phyloP scores from a whole-genome alignment of 1,140 invertebrate species.

The Drosophila santomea region DNA sequence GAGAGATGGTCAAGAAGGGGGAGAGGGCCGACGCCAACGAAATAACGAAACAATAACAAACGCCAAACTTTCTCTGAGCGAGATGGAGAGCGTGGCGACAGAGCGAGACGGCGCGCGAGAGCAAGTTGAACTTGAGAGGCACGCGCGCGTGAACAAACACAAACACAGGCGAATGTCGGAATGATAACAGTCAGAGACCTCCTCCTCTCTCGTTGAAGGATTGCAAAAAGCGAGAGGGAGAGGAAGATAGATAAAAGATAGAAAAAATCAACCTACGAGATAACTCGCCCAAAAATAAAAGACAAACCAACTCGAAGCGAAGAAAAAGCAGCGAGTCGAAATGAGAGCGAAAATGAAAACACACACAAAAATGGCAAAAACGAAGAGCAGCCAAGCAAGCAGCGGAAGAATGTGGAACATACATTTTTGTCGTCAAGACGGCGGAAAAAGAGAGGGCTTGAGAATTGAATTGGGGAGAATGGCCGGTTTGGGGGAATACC shows the following conservation, averaged over 20 bases:
- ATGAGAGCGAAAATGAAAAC: constrained; percentile 80
- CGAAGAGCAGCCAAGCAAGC: constrained; percentile 13
- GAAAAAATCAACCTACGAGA: constrained; percentile 55
- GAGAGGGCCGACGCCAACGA: constrained; percentile 62
- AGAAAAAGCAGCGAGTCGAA: constrained; percentile 54
- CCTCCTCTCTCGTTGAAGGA: constrained; percentile 24
- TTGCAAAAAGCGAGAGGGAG: constrained; percentile 36
- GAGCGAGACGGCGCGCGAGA: constrained; percentile 16
- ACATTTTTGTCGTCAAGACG: constrained; percentile 59
- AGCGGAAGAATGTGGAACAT: constrained; percentile 79
- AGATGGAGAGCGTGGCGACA: constrained; percentile 29
- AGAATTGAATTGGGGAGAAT: constrained; percentile 1
- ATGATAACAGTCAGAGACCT: constrained; percentile 64
- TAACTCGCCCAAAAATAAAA: constrained; percentile 58
- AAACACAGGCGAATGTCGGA: constrained; percentile 74
- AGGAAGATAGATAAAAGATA: constrained; percentile 48
- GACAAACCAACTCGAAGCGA: constrained; percentile 29
- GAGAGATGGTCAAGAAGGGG: constrained; percentile 2
- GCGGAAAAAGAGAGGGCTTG: constrained; percentile 5
- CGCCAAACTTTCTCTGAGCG: constrained; percentile 77
- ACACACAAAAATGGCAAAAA: constrained; percentile 62
- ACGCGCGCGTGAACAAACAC: constrained; percentile 81
- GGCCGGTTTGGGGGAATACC: constrained; percentile 77
- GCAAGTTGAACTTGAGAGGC: constrained; percentile 75
- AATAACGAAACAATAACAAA: constrained; percentile 83